A percentile compares a stretch with the other conserved stretches of the same genome.
Evolutionary conservation across 2,113 vertebrate species (phyloP).

Genomic region (Madoqua kirkii): DNA sequence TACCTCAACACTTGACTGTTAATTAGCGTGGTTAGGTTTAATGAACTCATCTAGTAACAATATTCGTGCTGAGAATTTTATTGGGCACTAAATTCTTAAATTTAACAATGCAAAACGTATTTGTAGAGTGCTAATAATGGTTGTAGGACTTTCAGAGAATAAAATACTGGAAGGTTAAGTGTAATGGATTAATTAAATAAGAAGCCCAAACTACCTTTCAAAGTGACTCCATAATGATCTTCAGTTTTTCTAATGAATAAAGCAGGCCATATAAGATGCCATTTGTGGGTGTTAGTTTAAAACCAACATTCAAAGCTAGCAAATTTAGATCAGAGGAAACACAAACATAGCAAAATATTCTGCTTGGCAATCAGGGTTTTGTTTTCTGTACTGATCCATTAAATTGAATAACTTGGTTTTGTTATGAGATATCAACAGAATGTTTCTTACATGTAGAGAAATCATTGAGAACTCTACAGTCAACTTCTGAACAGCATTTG

Average conservation of each 20-base stretch:
- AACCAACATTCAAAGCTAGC: not conserved
- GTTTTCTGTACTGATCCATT: conserved; percentile 58
- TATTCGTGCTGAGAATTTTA: conserved; percentile 64
- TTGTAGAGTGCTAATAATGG: conserved; percentile 5
- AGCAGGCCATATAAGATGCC: conserved; percentile 23
- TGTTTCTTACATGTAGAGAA: conserved; percentile 37
- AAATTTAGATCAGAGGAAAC: not conserved
- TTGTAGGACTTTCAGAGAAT: conserved; percentile 27
- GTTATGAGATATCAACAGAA: conserved; percentile 47
- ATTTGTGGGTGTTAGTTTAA: conserved; percentile 13
- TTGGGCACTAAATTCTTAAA: conserved; percentile 45
- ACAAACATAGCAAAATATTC: conserved; percentile 45
- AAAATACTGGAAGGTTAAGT: conserved; percentile 40
- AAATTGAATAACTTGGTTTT: conserved; percentile 63
- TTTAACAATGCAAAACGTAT: conserved; percentile 51
- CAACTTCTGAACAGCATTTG: not conserved
- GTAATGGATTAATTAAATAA: conserved; percentile 64
- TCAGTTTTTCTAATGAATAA: not conserved
- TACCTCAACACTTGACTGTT: not conserved
- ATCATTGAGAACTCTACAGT: not conserved
- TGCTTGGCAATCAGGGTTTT: conserved; percentile 28
- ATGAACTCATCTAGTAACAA: conserved; percentile 58
- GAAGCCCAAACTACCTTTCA: conserved; percentile 28
- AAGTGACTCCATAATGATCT: not conserved
- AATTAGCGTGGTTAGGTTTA: conserved; percentile 58